phyloP scores from a whole-genome alignment of 2,797 vertebrate genomes.

The Gila robusta region DNA sequence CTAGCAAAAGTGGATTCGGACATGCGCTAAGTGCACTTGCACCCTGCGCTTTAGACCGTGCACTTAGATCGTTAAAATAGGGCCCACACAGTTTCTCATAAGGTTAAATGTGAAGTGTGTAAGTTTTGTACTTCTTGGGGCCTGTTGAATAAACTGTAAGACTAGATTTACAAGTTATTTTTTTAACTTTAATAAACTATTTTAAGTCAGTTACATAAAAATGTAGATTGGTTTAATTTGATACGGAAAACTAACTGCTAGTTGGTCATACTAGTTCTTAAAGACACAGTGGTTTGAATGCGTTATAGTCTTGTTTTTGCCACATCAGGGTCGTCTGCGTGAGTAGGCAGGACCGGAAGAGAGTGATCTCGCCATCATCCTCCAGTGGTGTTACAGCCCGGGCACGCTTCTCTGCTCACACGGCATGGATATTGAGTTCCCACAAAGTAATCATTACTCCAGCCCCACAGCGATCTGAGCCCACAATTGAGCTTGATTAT shows the following conservation, averaged over 20 bases:
- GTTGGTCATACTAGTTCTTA: not conserved
- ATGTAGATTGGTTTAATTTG: not conserved
- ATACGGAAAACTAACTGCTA: not conserved
- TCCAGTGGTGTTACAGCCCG: not conserved
- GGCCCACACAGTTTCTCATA: not conserved
- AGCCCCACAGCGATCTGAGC: constrained; percentile 45
- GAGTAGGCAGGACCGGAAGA: constrained; percentile 28
- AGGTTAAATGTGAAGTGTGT: not conserved
- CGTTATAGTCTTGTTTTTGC: not conserved
- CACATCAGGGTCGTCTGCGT: not conserved
- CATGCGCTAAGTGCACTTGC: too few species aligned
- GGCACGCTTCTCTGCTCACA: constrained; percentile 17
- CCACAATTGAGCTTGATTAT: constrained; percentile 55
- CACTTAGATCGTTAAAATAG: not conserved
- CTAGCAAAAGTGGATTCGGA: too few species aligned
- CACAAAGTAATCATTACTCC: constrained; percentile 44
- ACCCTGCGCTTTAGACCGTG: too few species aligned
- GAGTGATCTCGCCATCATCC: not conserved
- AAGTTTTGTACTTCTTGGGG: not conserved
- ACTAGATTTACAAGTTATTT: not conserved
- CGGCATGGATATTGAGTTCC: constrained; percentile 49
- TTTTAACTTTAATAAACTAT: not conserved
- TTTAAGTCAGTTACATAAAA: not conserved
- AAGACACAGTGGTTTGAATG: not conserved
- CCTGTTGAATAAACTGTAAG: not conserved